phyloP scores from a whole-genome alignment of 2,113 vertebrate species.

The Crotophaga sulcirostris region DNA sequence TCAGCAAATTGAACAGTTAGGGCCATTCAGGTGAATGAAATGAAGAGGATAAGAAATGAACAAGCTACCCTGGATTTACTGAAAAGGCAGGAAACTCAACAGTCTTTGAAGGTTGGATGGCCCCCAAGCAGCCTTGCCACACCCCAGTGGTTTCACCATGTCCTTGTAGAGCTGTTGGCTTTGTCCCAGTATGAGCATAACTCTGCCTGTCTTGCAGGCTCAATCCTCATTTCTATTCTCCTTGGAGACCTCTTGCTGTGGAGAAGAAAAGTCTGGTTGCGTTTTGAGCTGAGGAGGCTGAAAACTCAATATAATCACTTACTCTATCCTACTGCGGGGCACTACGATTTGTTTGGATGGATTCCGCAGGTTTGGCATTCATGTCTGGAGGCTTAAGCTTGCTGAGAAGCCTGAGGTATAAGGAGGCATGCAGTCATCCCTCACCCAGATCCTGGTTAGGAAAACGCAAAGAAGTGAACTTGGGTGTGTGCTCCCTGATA shows the following conservation, averaged over 20 bases:
- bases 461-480: background rate
- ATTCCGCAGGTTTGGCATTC: background rate
- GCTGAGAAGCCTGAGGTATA: background rate
- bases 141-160: accelerated
- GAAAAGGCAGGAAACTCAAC: background rate
- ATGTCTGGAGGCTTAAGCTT: background rate
- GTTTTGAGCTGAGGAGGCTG: background rate
- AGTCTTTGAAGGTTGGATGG: background rate
- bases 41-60: background rate
- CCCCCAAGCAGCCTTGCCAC: background rate
- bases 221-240: background rate
- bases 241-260: background rate
- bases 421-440: background rate
- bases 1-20: background rate
- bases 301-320: background rate
- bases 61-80: background rate
- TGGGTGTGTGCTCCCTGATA: background rate
- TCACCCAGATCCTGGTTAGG: background rate
- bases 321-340: background rate
- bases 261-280: background rate
- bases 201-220: background rate
- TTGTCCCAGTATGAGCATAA: accelerated
- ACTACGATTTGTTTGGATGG: background rate
- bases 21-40: background rate
- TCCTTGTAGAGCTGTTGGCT: background rate